phyloP scores from a whole-genome alignment of 2,113 vertebrate species.

The Notechis scutatus region DNA sequence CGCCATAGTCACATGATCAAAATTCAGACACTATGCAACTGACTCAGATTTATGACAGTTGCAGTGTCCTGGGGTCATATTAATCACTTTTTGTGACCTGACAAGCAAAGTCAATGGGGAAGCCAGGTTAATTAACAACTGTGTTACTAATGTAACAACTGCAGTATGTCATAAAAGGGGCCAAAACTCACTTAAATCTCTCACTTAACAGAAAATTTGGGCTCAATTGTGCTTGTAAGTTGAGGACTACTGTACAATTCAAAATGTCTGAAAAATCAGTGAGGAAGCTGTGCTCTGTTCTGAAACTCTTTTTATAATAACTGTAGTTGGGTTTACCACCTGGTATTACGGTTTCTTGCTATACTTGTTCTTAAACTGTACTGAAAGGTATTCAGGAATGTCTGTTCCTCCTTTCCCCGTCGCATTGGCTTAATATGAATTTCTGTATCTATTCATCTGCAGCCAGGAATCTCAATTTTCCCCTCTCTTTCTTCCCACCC shows the following conservation, averaged over 20 bases:
- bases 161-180: not conserved
- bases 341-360: slow-evolving; percentile 60
- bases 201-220: not conserved
- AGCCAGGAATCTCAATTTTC: slow-evolving; percentile 48
- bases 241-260: not conserved
- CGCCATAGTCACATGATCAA: not conserved
- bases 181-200: not conserved
- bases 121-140: not conserved
- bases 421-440: slow-evolving; percentile 54
- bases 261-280: not conserved
- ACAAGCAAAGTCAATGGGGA: not conserved
- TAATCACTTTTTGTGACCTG: not conserved
- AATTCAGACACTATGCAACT: not conserved
- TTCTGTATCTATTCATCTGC: slow-evolving; percentile 51
- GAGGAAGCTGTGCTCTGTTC: slow-evolving; percentile 8
- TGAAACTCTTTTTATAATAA: slow-evolving; percentile 40
- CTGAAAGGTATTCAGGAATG: slow-evolving; percentile 47
- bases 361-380: slow-evolving; percentile 63
- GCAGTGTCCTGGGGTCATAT: not conserved
- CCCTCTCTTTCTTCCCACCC: slow-evolving; percentile 12
- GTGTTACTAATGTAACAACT: not conserved
- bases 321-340: slow-evolving; percentile 39
- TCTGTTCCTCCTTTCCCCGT: slow-evolving; percentile 67
- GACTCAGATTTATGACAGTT: not conserved
- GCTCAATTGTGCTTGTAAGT: not conserved